Conservation (phyloP, 2,888 invertebrate species). For the Selenia dentaria region DNA sequence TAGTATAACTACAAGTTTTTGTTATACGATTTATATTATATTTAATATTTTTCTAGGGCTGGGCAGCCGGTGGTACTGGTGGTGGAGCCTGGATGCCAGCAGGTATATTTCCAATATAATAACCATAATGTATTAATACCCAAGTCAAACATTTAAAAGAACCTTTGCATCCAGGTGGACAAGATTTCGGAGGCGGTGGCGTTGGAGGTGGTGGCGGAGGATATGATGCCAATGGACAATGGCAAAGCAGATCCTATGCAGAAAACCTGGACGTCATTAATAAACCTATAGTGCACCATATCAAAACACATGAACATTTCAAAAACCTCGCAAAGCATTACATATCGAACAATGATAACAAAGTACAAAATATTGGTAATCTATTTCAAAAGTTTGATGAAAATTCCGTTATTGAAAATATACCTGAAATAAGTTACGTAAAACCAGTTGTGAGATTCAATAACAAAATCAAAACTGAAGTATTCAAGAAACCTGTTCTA, state of each 20-base stretch:
- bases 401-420: conserved; percentile 2
- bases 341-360: neutral
- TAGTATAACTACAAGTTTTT: no score
- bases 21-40: no score
- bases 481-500: conserved; percentile 24
- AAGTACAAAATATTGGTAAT: neutral
- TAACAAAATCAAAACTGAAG: conserved; percentile 31
- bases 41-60: conserved; percentile 66
- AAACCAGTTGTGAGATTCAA: conserved; percentile 40
- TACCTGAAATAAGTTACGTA: conserved; percentile 27
- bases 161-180: conserved; percentile 56
- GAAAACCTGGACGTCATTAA: conserved; percentile 38
- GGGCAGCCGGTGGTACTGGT: conserved; percentile 70
- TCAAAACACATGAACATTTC: conserved; percentile 6
- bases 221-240: conserved; percentile 76
- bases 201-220: conserved; percentile 45
- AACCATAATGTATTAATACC: conserved; percentile 13
- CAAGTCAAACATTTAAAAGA: conserved; percentile 41
- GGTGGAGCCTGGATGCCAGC: conserved; percentile 79
- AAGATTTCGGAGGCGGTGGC: conserved; percentile 66
- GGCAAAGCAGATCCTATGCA: conserved; percentile 72
- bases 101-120: conserved; percentile 70
- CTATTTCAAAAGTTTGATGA: neutral
- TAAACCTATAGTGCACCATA: conserved; percentile 38
- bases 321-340: neutral